Evolutionary conservation across 2,113 vertebrate genomes (phyloP), one percentile per base, ranked within the genome.

Genomic region (Australoheros scitulus): DNA sequence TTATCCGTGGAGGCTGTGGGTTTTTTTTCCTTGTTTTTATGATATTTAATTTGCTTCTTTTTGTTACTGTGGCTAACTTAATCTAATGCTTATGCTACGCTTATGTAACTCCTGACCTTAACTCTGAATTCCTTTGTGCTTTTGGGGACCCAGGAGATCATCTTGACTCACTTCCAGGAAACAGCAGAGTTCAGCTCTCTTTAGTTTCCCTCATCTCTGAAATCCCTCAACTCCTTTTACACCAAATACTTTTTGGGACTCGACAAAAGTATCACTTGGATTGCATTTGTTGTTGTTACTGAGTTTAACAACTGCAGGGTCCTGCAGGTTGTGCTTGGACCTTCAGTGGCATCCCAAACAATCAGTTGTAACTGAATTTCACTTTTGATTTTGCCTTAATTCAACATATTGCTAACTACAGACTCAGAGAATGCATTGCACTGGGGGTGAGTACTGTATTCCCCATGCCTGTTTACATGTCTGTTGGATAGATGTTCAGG

Each of bases 151-250:
- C 50, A 36, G 63, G 78, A 34, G 55, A 70, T 76, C 11, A 15
- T 43, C 32, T 84, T 86, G 76, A 57, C 26, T 81, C 61, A 61
- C 7, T 78, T 90, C 74, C 82, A 77, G 77, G 72, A 75, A 76
- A 56, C 6, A 20, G 38, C 41, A 38, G 34, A 75, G 32, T 24
- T 34, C 9, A 36, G 11, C 36, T 36, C 26, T 36, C 26, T 36
- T 77, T n/a, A 77, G 3, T 68, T 79, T 63, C 11, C 32, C 47
- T 75, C 22, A 10, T 24, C 22, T 50, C 2, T 72, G 14, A 59
- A 79, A 47, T 34, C 24, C 61, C 76, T 29, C 6, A 52, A 65
- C 0, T 17, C 8, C 17, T 52, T 10, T 59, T 38, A 32, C 26
- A 70, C 24, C 38, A 72, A 26, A 55, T 11, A 14, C 7, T 82